Evolutionary conservation across 1,140 invertebrate genomes (phyloP).

Genomic region (Euura saliciscinereae): DNA sequence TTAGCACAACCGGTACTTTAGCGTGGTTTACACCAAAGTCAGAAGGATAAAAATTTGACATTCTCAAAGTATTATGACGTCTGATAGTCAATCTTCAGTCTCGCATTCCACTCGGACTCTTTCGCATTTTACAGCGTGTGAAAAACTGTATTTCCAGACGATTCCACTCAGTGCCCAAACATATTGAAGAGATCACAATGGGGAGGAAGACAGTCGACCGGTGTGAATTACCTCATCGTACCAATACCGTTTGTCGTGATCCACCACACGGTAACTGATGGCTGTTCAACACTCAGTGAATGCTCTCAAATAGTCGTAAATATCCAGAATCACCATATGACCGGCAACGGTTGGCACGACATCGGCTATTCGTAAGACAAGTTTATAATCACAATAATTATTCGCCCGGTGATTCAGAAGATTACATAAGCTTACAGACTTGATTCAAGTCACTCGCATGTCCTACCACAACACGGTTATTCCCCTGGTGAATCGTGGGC

Average conservation of each 20-base stretch:
- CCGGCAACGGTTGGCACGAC: constrained; percentile 61
- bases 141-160: not conserved
- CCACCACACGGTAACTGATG: constrained; percentile 69
- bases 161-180: constrained; percentile 24
- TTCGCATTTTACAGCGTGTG: too few relatives aligned
- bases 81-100: too few relatives aligned
- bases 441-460: too few relatives aligned
- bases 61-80: too few relatives aligned
- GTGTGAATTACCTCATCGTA: constrained; percentile 34
- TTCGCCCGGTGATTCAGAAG: too few relatives aligned
- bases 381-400: not conserved
- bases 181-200: constrained; percentile 29
- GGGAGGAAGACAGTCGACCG: constrained; percentile 12
- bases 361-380: constrained; percentile 67
- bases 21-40: too few relatives aligned
- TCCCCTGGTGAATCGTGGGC: too few relatives aligned
- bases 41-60: too few relatives aligned
- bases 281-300: constrained; percentile 59
- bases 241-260: constrained; percentile 65
- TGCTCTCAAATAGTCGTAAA: constrained; percentile 58
- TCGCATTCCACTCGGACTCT: too few relatives aligned
- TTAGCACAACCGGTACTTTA: too few relatives aligned
- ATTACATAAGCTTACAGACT: too few relatives aligned
- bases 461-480: too few relatives aligned
- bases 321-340: constrained; percentile 68